These are phyloP conservation scores for Pipistrellus nathusii DNA, from an alignment of 2,797 vertebrate genomes.

Conservation along the genomic window DNA sequence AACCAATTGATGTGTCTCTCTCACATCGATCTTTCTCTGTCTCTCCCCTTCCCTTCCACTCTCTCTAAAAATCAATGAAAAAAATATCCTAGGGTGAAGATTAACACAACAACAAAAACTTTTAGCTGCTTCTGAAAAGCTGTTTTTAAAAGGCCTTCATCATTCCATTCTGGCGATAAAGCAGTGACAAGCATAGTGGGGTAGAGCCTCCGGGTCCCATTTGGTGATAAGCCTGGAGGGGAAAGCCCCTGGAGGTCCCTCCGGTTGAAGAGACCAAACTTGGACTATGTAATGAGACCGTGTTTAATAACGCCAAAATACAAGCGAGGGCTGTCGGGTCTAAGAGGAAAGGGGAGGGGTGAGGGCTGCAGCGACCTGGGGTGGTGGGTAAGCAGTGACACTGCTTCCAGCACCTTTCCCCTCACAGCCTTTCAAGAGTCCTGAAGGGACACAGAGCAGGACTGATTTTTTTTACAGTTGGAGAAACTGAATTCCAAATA, in stretches of 20 bases:
- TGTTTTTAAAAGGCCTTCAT: not conserved
- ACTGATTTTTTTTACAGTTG: not conserved
- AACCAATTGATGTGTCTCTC: too few relatives aligned
- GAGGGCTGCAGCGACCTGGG: not conserved
- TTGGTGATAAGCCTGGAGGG: not conserved
- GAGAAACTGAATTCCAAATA: not conserved
- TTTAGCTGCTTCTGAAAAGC: not conserved
- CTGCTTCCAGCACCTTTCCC: not conserved
- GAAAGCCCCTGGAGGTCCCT: not conserved
- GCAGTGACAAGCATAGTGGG: not conserved
- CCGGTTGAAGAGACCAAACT: conserved; percentile 4
- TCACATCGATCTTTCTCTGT: too few relatives aligned
- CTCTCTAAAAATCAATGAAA: too few relatives aligned
- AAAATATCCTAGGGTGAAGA: too few relatives aligned
- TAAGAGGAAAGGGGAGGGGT: not conserved
- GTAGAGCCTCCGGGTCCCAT: not conserved
- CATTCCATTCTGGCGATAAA: not conserved
- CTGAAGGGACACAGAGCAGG: not conserved
- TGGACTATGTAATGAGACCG: not conserved
- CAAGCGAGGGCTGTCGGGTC: not conserved
- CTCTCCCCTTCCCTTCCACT: too few relatives aligned
- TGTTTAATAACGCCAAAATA: conserved; percentile 49
- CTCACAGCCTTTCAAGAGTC: not conserved
- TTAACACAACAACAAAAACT: too few relatives aligned
- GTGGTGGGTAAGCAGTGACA: not conserved